These are phyloP conservation scores for Hucho hucho DNA, from an alignment of 2,113 vertebrate species.

Conservation along the genomic window DNA sequence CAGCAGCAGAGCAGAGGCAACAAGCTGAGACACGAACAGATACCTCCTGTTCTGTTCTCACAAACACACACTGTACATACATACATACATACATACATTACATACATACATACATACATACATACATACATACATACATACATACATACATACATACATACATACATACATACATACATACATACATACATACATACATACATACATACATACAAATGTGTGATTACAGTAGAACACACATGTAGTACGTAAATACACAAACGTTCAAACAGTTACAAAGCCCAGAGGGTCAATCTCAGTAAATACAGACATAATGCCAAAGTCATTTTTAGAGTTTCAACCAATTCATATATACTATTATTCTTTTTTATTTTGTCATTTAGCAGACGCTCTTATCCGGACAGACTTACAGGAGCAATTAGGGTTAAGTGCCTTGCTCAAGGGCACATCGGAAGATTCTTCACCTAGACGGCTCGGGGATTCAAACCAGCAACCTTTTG, in stretches of 20 bases:
- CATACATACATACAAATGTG: background rate
- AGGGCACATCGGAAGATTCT: too few relatives aligned
- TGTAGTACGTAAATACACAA: background rate
- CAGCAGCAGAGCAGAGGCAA: conserved; percentile 21
- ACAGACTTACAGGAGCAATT: too few relatives aligned
- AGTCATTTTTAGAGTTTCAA: background rate
- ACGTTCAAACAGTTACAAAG: background rate
- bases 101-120: background rate
- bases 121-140: background rate
- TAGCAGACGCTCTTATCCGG: too few relatives aligned
- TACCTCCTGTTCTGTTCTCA: conserved; percentile 15
- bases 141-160: background rate
- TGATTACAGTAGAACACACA: background rate
- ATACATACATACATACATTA: background rate
- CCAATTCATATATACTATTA: background rate
- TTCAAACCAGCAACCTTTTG: too few relatives aligned
- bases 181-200: background rate
- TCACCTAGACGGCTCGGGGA: too few relatives aligned
- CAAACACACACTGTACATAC: background rate
- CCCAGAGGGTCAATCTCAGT: background rate
- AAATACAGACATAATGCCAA: background rate
- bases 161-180: conserved; percentile 13
- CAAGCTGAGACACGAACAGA: conserved; percentile 55
- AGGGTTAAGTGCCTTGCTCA: too few relatives aligned
- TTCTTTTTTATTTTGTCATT: too few relatives aligned